These are phyloP conservation scores for Pomacea canaliculata DNA, from an alignment of 2,888 invertebrate genomes.

Conservation along the genomic window DNA sequence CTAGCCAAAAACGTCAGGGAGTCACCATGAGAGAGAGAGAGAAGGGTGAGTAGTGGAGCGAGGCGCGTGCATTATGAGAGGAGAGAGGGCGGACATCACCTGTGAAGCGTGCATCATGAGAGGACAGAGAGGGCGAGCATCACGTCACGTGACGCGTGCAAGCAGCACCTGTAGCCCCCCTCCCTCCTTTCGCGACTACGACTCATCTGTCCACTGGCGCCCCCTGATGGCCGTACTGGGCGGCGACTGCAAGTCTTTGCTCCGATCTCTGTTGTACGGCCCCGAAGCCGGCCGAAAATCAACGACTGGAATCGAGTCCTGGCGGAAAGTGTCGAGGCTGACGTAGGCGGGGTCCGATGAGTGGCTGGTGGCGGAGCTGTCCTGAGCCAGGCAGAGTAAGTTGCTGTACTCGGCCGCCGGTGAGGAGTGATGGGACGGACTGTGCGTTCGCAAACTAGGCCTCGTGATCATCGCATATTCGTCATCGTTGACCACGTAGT, in stretches of 20 bases:
- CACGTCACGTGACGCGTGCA: too few relatives aligned
- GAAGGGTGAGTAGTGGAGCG: too few relatives aligned
- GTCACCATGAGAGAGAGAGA: too few relatives aligned
- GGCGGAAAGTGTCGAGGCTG: slow-evolving; percentile 14
- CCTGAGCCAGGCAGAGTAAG: background rate
- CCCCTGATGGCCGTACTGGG: slow-evolving; percentile 6
- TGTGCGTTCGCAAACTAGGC: background rate
- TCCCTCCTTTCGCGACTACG: background rate
- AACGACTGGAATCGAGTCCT: slow-evolving; percentile 14
- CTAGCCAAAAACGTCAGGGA: too few relatives aligned
- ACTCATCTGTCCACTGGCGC: slow-evolving; percentile 17
- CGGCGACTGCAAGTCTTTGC: slow-evolving; percentile 19
- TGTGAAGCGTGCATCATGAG: too few relatives aligned
- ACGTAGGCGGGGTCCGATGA: slow-evolving; percentile 22
- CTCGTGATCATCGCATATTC: slow-evolving; percentile 45
- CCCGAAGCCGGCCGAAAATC: slow-evolving; percentile 37
- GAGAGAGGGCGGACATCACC: too few relatives aligned
- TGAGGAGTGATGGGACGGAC: background rate
- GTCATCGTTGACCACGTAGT: slow-evolving; percentile 40
- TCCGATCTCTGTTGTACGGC: slow-evolving; percentile 35
- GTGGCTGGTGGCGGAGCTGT: background rate
- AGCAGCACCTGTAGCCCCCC: too few relatives aligned
- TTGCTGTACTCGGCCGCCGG: slow-evolving; percentile 10
- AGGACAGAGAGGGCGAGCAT: too few relatives aligned
- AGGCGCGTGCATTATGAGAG: too few relatives aligned